A percentile compares a stretch with the other conserved stretches of the same genome.
phyloP scores from a whole-genome alignment of 2,797 vertebrate genomes.

The Pangasius djambal region DNA sequence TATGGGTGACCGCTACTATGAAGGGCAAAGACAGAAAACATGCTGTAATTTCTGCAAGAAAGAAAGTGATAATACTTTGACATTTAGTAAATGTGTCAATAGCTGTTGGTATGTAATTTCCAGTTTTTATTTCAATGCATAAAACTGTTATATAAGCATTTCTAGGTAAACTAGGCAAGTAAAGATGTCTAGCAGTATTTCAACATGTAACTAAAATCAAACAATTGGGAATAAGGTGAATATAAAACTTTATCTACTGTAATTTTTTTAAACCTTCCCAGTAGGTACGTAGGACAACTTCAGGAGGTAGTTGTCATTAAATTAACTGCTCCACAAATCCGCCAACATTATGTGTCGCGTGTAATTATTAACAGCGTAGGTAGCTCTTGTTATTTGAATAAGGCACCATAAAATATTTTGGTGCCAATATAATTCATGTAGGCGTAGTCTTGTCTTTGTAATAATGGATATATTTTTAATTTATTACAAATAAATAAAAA shows the following conservation, averaged over 20 bases:
- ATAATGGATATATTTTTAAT: background rate
- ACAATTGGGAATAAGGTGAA: background rate
- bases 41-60: background rate
- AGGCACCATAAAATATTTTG: too few relatives aligned
- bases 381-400: too few relatives aligned
- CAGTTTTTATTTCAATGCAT: background rate
- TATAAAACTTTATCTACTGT: background rate
- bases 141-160: background rate
- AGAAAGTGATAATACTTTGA: background rate
- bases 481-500: background rate
- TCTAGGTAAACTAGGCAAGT: background rate
- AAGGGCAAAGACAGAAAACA: background rate
- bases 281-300: too few relatives aligned
- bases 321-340: background rate
- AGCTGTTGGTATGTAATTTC: background rate
- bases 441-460: background rate
- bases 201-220: too few relatives aligned
- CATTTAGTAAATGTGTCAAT: background rate
- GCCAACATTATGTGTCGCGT: background rate
- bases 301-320: too few relatives aligned
- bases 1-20: background rate
- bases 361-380: too few relatives aligned
- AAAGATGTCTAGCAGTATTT: background rate
- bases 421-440: too few relatives aligned
- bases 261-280: too few relatives aligned